These are phyloP conservation scores for Lasioglossum albipes DNA, from an alignment of 1,140 invertebrate genomes.

Conservation along the genomic window DNA sequence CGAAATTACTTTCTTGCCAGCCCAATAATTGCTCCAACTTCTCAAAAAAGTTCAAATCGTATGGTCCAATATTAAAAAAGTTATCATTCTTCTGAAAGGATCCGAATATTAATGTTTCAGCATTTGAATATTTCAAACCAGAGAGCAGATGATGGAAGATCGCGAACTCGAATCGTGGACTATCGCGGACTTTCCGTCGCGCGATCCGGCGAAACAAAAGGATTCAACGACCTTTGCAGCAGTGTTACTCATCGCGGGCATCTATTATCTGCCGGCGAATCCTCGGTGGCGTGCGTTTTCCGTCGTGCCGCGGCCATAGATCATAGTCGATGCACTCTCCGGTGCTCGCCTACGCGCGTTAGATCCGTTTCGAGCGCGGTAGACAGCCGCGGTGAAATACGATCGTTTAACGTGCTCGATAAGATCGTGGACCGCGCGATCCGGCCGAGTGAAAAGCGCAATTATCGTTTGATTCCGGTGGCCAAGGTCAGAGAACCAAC, in stretches of 20 bases:
- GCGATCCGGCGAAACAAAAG: slow-evolving; percentile 13
- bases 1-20: no score
- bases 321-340: slow-evolving; percentile 10
- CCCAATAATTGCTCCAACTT: no score
- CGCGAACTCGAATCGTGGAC: neutral
- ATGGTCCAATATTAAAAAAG: no score
- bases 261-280: neutral
- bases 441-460: slow-evolving; percentile 15
- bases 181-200: neutral
- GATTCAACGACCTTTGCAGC: slow-evolving; percentile 18
- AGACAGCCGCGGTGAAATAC: neutral
- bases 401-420: slow-evolving; percentile 26
- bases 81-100: no score
- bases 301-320: slow-evolving; percentile 11
- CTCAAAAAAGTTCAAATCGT: no score
- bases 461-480: slow-evolving; percentile 3
- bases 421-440: slow-evolving; percentile 13
- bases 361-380: neutral
- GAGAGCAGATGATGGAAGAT: no score
- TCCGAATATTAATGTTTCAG: no score
- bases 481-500: slow-evolving; percentile 8
- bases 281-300: neutral
- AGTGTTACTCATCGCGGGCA: slow-evolving; percentile 36
- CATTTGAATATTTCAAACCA: no score
- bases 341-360: slow-evolving; percentile 1